Conservation (phyloP, 2,113 vertebrate genomes). For the Erythrocercus mccallii region DNA sequence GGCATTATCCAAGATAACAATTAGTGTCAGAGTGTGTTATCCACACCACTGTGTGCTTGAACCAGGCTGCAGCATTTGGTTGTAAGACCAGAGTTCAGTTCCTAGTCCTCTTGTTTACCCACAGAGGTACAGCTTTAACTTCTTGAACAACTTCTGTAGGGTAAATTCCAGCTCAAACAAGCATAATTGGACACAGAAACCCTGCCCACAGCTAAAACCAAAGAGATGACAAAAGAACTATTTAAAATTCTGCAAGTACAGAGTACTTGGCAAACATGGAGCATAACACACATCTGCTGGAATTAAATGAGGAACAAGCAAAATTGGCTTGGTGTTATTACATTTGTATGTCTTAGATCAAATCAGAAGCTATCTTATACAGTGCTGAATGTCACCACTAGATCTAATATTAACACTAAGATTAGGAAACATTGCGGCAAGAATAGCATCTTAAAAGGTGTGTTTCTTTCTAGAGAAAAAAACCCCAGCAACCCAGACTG, state of each 20-base stretch:
- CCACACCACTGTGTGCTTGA: background rate
- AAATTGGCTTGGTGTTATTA: background rate
- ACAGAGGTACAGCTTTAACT: background rate
- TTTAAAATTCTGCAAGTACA: background rate
- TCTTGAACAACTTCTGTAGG: background rate
- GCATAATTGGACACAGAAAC: background rate
- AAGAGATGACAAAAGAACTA: background rate
- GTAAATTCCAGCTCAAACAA: background rate
- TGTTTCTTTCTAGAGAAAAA: background rate
- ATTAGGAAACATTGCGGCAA: background rate
- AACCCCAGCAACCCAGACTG: background rate
- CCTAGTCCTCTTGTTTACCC: background rate
- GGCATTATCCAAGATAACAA: background rate
- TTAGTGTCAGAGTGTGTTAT: background rate
- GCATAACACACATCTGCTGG: background rate
- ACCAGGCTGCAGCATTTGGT: background rate
- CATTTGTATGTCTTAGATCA: background rate
- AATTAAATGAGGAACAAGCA: slow-evolving; percentile 9
- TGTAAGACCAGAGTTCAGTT: background rate
- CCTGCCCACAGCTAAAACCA: background rate
- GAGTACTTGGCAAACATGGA: background rate
- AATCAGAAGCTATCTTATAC: background rate
- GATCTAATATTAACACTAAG: background rate
- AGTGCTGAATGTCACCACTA: background rate
- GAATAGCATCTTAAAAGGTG: background rate